Conservation (phyloP, 2,888 invertebrate species). For the Camponotus fellah region DNA sequence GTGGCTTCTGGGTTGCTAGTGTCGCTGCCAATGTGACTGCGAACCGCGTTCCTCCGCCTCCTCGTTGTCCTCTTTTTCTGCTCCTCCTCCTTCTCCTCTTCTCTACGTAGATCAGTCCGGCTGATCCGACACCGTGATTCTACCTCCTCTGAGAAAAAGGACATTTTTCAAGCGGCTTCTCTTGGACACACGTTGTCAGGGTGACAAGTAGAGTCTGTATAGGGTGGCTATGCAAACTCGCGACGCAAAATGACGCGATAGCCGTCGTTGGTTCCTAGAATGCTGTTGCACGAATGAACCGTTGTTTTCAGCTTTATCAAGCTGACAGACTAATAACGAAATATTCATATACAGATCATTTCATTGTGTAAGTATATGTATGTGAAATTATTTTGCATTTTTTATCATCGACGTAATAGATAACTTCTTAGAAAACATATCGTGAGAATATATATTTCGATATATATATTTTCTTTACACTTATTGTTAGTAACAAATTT, state of each 20-base stretch:
- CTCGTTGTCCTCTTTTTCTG: conserved; percentile 59
- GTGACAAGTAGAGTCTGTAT: conserved; percentile 43
- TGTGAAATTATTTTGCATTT: neutral
- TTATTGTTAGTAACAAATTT: neutral
- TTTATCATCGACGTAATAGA: neutral
- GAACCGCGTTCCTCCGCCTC: conserved; percentile 55
- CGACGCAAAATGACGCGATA: conserved; percentile 38
- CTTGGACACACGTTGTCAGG: conserved; percentile 49
- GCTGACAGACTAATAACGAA: neutral
- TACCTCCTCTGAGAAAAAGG: conserved; percentile 60
- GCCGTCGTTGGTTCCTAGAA: neutral
- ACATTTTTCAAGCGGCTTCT: conserved; percentile 72
- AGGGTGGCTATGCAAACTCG: conserved; percentile 6
- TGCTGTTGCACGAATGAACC: conserved; percentile 18
- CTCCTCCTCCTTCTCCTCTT: conserved; percentile 23
- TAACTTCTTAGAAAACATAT: neutral
- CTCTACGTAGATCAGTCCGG: conserved; percentile 30
- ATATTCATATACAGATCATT: conserved; percentile 15
- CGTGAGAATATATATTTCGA: neutral
- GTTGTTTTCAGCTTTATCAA: conserved; percentile 14
- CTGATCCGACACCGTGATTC: conserved; percentile 43
- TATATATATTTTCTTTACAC: neutral
- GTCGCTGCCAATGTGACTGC: conserved; percentile 75
- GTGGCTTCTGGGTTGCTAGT: conserved; percentile 74
- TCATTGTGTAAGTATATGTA: neutral